These are phyloP conservation scores for Crocuta crocuta DNA, from an alignment of 2,113 vertebrate genomes.

Conservation along the genomic window DNA sequence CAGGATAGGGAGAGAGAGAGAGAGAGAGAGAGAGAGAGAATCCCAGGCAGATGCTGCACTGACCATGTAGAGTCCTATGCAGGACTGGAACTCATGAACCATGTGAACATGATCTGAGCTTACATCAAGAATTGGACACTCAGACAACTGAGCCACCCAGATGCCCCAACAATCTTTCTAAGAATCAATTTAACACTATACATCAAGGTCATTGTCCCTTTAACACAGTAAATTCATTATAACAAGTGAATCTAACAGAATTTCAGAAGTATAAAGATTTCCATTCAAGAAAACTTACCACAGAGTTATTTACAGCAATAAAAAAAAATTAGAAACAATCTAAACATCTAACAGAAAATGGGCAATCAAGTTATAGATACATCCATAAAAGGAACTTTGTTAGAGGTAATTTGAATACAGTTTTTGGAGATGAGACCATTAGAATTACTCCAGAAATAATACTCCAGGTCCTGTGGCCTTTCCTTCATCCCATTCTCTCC, in stretches of 20 bases:
- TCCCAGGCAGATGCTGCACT: too few relatives aligned
- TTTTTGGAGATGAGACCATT: neutral
- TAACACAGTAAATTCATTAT: neutral
- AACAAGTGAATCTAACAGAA: neutral
- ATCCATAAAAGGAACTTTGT: neutral
- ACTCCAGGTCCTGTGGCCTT: neutral
- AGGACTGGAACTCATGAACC: too few relatives aligned
- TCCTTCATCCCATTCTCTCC: accelerated
- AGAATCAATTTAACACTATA: neutral
- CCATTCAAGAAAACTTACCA: neutral
- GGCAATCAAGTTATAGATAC: neutral
- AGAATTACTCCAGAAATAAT: neutral
- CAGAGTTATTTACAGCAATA: neutral
- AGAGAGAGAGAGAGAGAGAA: too few relatives aligned
- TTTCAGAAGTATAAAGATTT: neutral
- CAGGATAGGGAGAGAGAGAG: too few relatives aligned
- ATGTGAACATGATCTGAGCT: too few relatives aligned
- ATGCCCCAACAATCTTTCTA: neutral
- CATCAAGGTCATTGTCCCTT: neutral
- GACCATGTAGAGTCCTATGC: too few relatives aligned
- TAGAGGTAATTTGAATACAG: neutral
- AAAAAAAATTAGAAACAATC: neutral
- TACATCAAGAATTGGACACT: too few relatives aligned
- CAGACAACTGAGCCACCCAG: too few relatives aligned
- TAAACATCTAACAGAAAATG: neutral